Evolutionary conservation across 1,140 invertebrate genomes (phyloP), one percentile per base, ranked within the genome.

Genomic region (Orchesella cincta): DNA sequence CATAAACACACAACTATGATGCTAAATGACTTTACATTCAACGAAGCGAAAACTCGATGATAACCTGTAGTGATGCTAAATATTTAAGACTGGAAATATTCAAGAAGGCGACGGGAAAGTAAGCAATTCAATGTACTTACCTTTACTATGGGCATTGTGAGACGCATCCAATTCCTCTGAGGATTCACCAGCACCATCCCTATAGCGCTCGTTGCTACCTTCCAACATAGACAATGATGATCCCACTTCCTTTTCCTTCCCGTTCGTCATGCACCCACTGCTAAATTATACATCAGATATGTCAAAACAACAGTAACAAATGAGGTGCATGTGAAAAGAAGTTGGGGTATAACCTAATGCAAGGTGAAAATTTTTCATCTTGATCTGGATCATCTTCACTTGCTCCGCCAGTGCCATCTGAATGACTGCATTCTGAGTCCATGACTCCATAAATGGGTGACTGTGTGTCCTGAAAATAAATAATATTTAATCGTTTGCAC

Each of bases 381-480:
- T 67, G 8, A n/a, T 67, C 62, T 33, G 62, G 62, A 67, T 67
- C 62, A 29, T 67, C 62, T 67, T 67, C 62, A 33, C 62, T 67
- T 67, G 26, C 62, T 29, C 26, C 62, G 23, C 3, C 33, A 12
- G 8, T 23, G 12, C 62, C 62, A 8, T 67, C 62, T 14, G 62
- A 67, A n/a, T 67, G 26, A n/a, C 62, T 31, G n/a, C 62, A 67
- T 33, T 67, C 62, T 31, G 62, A 67, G 29, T 67, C 62, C 62
- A 67, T n/a, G 5, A 57, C 23, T 29, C 62, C 54, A 23, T 67
- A 67, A 5, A 31, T 8, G 12, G 8, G 2, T 67, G 31, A 5
- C 14, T 29, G 26, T 31, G 54, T 33, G 1, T 67, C 62, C 26
- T 67, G 14, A 12, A n/a, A 8, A 12, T 3, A 67, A 31, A 67